Conservation (phyloP, 1,140 invertebrate genomes). For the Zaprionus gabonicus region DNA sequence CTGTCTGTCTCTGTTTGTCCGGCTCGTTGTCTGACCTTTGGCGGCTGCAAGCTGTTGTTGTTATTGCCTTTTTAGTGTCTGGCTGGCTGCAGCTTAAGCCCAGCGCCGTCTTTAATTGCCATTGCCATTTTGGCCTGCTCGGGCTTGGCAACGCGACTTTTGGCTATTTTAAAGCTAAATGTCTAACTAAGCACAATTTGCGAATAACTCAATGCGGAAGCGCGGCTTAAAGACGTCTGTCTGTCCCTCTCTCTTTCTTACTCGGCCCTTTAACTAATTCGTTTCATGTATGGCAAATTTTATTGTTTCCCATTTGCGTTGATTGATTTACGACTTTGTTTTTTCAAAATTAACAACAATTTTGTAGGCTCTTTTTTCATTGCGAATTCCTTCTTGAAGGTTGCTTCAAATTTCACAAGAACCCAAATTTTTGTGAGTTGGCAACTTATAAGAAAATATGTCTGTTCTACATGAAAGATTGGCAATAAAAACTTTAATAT, state of each 20-base stretch:
- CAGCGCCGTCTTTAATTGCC: constrained; percentile 67
- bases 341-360: constrained; percentile 1
- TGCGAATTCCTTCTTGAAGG: not conserved
- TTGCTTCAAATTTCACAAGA: not conserved
- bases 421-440: not conserved
- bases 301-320: constrained; percentile 18
- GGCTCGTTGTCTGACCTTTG: constrained; percentile 63
- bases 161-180: constrained; percentile 39
- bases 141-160: constrained; percentile 36
- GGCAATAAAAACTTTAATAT: not conserved
- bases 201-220: constrained; percentile 41
- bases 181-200: constrained; percentile 35
- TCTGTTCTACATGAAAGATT: not conserved
- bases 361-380: constrained; percentile 16
- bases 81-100: constrained; percentile 7
- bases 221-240: constrained; percentile 17
- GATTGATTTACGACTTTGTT: constrained; percentile 62
- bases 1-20: constrained; percentile 15
- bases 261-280: not conserved
- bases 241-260: not conserved
- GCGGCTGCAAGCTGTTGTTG: constrained; percentile 23
- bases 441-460: too few relatives aligned
- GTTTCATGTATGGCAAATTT: constrained; percentile 2
- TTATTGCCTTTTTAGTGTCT: constrained; percentile 53
- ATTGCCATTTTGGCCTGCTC: constrained; percentile 59